Percentiles rank a stretch among this genome's conserved stretches.
Conservation (phyloP, 2,888 invertebrate genomes). For the Deladenus siricidicola region DNA sequence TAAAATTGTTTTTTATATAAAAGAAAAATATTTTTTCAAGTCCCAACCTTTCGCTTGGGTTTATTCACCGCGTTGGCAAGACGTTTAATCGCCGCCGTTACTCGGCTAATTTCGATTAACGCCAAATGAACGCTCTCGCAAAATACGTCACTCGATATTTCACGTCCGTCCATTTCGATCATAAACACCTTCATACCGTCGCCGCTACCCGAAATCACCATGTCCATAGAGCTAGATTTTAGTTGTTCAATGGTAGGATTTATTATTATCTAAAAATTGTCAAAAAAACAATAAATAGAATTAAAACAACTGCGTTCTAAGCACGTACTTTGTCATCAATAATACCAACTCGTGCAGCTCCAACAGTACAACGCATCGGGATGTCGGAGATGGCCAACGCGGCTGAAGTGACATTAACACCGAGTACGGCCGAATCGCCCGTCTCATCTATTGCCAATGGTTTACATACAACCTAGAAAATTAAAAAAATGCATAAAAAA, state of each 20-base stretch:
- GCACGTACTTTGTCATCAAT: slow-evolving; percentile 60
- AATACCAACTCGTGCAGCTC: slow-evolving; percentile 79
- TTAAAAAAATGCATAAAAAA: too few relatives aligned
- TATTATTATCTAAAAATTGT: slow-evolving; percentile 53
- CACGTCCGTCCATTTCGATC: slow-evolving; percentile 51
- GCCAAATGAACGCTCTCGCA: slow-evolving; percentile 33
- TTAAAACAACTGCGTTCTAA: neutral
- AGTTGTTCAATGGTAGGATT: slow-evolving; percentile 82
- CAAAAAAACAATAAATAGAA: too few relatives aligned
- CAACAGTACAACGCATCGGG: slow-evolving; percentile 91
- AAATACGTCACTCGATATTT: slow-evolving; percentile 27
- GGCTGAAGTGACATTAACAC: slow-evolving; percentile 83
- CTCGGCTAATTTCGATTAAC: slow-evolving; percentile 27
- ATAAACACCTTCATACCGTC: slow-evolving; percentile 56
- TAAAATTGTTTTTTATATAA: too few relatives aligned
- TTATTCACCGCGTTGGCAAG: slow-evolving; percentile 23
- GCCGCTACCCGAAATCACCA: slow-evolving; percentile 73
- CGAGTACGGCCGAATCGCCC: slow-evolving; percentile 77
- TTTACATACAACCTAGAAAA: slow-evolving; percentile 69
- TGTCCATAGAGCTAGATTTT: slow-evolving; percentile 68
- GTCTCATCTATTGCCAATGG: slow-evolving; percentile 79
- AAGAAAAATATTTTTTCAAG: too few relatives aligned
- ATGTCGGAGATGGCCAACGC: slow-evolving; percentile 83
- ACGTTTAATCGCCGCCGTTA: slow-evolving; percentile 55
- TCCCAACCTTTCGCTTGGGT: too few relatives aligned